Base-by-base conservation (phyloP, 2,888 invertebrate species). In the Hirtodrosophila alboralis region DNA sequence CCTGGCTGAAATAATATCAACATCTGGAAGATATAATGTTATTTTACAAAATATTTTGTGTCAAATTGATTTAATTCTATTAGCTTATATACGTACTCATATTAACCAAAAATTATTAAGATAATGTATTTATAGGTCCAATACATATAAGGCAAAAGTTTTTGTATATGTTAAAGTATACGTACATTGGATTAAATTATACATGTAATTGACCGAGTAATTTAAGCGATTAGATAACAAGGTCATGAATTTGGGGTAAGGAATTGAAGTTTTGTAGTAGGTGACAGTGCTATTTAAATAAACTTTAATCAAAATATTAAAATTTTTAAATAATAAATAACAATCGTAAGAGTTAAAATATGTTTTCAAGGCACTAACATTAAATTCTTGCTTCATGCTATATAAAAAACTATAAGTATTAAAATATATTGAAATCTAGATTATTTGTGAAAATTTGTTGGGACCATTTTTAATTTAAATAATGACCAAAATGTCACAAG, bases 401-500 rank as follows among this genome's bases (percentile, higher is more conserved):
- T 14, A 28, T 14, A 6, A 13, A 41, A 10, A 14, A 7, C 5
- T 12, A 8, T 9, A 14, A 41, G 8, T 14, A 41, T 38, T 21
- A 18, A n/a, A 12, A 23, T 13, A 10, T 26, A 33, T 37, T 23
- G 3, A 23, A 23, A 9, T 45, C 1, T 30, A 23, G 14, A 28
- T 53, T 62, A 40, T 41, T 41, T 31, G 49, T 51, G 36, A 60
- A 61, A 36, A 47, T 23, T 34, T 21, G 36, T 61, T 45, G 64
- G 64, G 64, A 64, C 64, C 64, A 64, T 54, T 43, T 14, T 26
- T 33, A 23, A 43, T 53, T 37, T 23, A 41, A 26, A 41, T 36
- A 56, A 56, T 37, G 18, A 18, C 13, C 31, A 48, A 18, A 38
- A 36, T 57, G 37, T 36, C 34, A 57, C 57, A 60, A 60, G 37